phyloP scores from a whole-genome alignment of 2,888 invertebrate genomes.

The Euclidia mi region DNA sequence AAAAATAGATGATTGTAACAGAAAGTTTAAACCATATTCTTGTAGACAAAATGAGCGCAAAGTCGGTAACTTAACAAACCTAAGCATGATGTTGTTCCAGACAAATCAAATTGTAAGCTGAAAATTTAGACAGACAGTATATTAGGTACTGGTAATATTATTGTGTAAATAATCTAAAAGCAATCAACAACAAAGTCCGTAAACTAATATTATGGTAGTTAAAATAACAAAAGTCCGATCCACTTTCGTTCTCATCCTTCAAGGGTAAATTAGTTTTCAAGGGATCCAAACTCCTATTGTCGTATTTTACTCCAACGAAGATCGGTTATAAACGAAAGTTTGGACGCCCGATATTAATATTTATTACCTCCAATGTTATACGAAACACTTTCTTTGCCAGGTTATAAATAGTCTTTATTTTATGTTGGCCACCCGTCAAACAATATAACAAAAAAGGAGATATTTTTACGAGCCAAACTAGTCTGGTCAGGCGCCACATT shows the following conservation, averaged over 20 bases:
- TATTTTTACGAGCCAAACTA: slow-evolving; percentile 69
- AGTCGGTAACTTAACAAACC: no score
- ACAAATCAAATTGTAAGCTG: no score
- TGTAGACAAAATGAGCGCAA: no score
- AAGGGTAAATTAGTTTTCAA: slow-evolving; percentile 67
- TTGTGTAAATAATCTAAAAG: slow-evolving; percentile 25
- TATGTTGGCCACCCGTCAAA: slow-evolving; percentile 83
- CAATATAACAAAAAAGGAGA: slow-evolving; percentile 74
- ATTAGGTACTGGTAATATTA: slow-evolving; percentile 1
- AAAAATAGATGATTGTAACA: no score
- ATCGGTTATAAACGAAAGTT: slow-evolving; percentile 81
- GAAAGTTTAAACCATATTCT: no score
- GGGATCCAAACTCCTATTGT: slow-evolving; percentile 62
- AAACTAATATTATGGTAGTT: slow-evolving; percentile 46
- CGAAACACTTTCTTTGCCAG: slow-evolving; percentile 76
- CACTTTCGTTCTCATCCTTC: slow-evolving; percentile 51
- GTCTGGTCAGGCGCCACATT: slow-evolving; percentile 66
- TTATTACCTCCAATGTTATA: slow-evolving; percentile 79
- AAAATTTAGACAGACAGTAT: no score
- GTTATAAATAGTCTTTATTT: slow-evolving; percentile 85
- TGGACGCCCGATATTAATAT: slow-evolving; percentile 80
- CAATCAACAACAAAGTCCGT: slow-evolving; percentile 25
- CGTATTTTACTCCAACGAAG: slow-evolving; percentile 66
- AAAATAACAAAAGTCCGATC: slow-evolving; percentile 53
- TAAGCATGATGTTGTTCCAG: no score